Evolutionary conservation across 2,113 vertebrate genomes (phyloP).

Genomic region (Otis tarda): DNA sequence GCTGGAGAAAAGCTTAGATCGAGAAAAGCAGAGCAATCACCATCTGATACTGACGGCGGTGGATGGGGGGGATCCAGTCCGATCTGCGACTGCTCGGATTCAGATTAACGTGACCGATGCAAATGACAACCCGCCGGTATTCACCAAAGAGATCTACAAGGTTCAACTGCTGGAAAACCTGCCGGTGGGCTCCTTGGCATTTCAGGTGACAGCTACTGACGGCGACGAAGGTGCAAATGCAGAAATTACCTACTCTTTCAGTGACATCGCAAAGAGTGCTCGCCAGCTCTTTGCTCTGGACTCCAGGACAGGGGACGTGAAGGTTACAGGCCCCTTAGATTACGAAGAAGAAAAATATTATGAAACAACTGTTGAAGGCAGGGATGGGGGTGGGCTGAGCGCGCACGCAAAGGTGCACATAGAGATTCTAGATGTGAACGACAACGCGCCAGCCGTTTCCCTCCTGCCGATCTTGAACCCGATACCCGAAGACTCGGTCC

Average conservation of each 20-base stretch:
- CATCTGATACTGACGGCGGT: constrained; percentile 72
- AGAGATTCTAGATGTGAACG: constrained; percentile 79
- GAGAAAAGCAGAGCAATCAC: constrained; percentile 63
- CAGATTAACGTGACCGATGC: constrained; percentile 74
- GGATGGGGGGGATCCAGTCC: constrained; percentile 78
- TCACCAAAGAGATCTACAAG: constrained; percentile 70
- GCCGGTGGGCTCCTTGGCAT: constrained; percentile 57
- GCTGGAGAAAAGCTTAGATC: constrained; percentile 75
- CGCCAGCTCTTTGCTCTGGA: constrained; percentile 67
- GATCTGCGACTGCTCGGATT: constrained; percentile 72
- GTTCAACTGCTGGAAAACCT: constrained; percentile 73
- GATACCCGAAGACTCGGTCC: constrained; percentile 48
- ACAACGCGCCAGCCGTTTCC: constrained; percentile 65
- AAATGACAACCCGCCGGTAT: constrained; percentile 80
- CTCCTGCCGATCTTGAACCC: constrained; percentile 54
- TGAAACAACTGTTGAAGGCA: constrained; percentile 76
- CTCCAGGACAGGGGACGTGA: constrained; percentile 74
- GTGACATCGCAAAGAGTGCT: not conserved
- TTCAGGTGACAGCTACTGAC: constrained; percentile 76
- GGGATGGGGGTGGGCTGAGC: constrained; percentile 76
- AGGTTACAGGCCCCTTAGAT: constrained; percentile 68
- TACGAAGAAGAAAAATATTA: constrained; percentile 80
- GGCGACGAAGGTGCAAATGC: constrained; percentile 77
- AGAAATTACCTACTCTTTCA: constrained; percentile 73
- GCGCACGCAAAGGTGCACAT: constrained; percentile 78